Percentiles rank a stretch among this genome's conserved stretches.
phyloP scores from a whole-genome alignment of 2,797 vertebrate species.

The Helarctos malayanus region DNA sequence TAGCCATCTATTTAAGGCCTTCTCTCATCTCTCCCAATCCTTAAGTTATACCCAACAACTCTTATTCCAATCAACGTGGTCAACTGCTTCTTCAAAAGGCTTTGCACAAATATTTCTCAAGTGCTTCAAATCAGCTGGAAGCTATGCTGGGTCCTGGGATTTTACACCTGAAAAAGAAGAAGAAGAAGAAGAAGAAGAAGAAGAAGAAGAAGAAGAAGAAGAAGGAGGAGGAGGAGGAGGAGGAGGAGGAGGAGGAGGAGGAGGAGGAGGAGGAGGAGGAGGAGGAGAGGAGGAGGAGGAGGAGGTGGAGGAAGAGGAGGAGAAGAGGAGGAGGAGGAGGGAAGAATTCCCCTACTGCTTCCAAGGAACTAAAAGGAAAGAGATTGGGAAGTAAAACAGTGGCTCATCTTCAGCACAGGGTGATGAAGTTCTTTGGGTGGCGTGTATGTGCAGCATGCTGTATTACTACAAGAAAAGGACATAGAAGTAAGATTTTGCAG shows the following conservation, averaged over 20 bases:
- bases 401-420: neutral
- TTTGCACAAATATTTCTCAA: neutral
- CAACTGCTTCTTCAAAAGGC: neutral
- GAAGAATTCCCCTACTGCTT: neutral
- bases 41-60: neutral
- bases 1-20: neutral
- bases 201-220: no score
- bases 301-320: no score
- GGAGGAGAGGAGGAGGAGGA: no score
- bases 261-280: neutral
- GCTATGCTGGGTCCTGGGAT: neutral
- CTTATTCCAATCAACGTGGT: neutral
- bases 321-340: no score
- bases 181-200: no score
- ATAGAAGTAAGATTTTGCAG: neutral
- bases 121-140: neutral
- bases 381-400: neutral
- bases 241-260: rapidly evolving
- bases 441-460: neutral
- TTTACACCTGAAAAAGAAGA: neutral
- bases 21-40: neutral
- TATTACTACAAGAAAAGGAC: neutral
- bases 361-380: constrained; percentile 39
- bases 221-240: no score
- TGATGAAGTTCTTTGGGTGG: neutral